phyloP scores from a whole-genome alignment of 92 coral and sea anemone species.

The Actinostola sp. region DNA sequence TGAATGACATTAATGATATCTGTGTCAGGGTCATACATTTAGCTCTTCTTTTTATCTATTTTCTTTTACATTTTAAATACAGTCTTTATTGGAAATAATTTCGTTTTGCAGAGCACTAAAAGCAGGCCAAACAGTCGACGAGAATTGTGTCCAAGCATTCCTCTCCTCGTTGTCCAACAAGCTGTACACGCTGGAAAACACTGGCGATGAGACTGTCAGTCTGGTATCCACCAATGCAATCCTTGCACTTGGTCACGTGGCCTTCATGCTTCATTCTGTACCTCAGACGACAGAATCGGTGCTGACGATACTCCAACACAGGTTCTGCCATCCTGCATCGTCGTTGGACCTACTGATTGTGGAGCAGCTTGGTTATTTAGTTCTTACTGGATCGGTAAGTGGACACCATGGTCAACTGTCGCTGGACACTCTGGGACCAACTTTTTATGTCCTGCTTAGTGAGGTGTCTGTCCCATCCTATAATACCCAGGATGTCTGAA shows the following conservation, averaged over 20 bases:
- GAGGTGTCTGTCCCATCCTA: too few species aligned
- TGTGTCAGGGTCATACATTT: too few species aligned
- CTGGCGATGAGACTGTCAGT: constrained; percentile 71
- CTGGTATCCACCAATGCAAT: constrained; percentile 89
- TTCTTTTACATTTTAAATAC: too few species aligned
- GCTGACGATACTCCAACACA: constrained; percentile 82
- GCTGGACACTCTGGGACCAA: too few species aligned
- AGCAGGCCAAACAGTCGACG: constrained; percentile 75
- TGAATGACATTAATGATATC: too few species aligned
- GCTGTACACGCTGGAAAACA: constrained; percentile 77
- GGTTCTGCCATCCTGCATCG: constrained; percentile 94
- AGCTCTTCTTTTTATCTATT: too few species aligned
- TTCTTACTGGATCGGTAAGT: constrained; percentile 83
- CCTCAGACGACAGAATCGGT: constrained; percentile 90
- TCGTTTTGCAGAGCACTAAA: constrained; percentile 60
- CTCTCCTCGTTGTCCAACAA: constrained; percentile 88
- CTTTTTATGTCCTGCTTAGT: too few species aligned
- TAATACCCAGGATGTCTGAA: too few species aligned
- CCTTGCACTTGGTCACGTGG: constrained; percentile 87
- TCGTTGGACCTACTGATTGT: constrained; percentile 93
- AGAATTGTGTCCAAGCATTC: constrained; percentile 90
- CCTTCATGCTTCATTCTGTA: constrained; percentile 75
- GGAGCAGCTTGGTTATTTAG: constrained; percentile 82
- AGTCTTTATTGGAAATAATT: background rate
- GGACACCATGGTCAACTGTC: too few species aligned